Evolutionary conservation across 2,797 vertebrate species (phyloP).

Genomic region (Erpetoichthys calabaricus): DNA sequence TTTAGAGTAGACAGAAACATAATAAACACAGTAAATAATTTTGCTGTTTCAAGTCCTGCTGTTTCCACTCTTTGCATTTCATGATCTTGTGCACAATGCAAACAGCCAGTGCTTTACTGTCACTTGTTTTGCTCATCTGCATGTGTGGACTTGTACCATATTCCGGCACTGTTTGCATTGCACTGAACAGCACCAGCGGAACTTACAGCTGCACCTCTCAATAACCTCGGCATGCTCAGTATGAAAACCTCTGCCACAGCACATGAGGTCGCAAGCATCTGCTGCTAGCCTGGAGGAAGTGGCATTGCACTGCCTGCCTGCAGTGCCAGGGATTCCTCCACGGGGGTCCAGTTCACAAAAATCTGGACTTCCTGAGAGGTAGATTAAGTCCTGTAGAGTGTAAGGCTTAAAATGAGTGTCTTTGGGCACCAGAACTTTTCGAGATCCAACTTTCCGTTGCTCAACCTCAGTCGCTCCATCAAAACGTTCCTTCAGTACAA

Average conservation of each 20-base stretch:
- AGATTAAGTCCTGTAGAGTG: slow-evolving; percentile 49
- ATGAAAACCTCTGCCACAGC: slow-evolving; percentile 51
- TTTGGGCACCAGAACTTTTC: slow-evolving; percentile 50
- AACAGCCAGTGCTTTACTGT: no score
- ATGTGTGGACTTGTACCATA: slow-evolving; percentile 52
- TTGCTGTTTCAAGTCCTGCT: no score
- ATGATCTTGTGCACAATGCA: no score
- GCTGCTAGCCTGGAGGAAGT: slow-evolving; percentile 47
- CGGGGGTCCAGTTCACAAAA: slow-evolving; percentile 48
- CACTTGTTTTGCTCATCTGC: slow-evolving; percentile 26
- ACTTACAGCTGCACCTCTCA: slow-evolving; percentile 58
- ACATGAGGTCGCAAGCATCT: slow-evolving; percentile 54
- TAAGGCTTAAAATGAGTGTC: slow-evolving; percentile 57
- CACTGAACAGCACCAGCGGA: slow-evolving; percentile 59
- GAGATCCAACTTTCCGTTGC: slow-evolving; percentile 41
- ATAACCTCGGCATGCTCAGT: slow-evolving; percentile 44
- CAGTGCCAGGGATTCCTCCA: slow-evolving; percentile 45
- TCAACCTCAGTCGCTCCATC: slow-evolving; percentile 59
- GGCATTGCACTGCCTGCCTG: slow-evolving; percentile 45
- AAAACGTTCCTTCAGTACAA: slow-evolving; percentile 54
- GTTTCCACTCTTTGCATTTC: no score
- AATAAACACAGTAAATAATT: no score
- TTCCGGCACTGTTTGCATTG: slow-evolving; percentile 56
- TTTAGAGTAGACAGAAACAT: no score
- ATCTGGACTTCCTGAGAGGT: slow-evolving; percentile 51